Evolutionary conservation across 2,113 vertebrate genomes (phyloP).

Genomic region (Rhinichthys klamathensis): DNA sequence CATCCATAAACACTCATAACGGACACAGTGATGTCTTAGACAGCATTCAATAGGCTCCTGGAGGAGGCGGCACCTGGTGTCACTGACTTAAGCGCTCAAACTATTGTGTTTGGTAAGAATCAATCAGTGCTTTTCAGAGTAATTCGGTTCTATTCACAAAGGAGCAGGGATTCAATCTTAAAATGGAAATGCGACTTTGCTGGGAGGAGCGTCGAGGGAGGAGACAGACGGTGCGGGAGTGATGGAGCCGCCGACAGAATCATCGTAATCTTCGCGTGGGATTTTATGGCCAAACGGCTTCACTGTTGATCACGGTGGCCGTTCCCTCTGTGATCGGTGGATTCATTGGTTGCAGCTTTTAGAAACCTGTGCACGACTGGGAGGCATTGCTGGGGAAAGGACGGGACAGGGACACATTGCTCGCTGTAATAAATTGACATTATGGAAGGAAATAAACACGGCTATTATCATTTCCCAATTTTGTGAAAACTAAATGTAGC

Average conservation of each 20-base stretch:
- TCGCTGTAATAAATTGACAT: background rate
- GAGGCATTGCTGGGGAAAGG: background rate
- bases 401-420: background rate
- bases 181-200: slow-evolving; percentile 76
- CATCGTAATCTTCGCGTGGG: slow-evolving; percentile 58
- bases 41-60: slow-evolving; percentile 67
- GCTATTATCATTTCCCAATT: background rate
- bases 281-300: too few species aligned
- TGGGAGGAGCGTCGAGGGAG: slow-evolving; percentile 43
- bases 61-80: slow-evolving; percentile 58
- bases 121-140: slow-evolving; percentile 73
- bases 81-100: slow-evolving; percentile 72
- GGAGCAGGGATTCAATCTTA: slow-evolving; percentile 71
- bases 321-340: background rate
- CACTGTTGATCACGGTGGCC: background rate
- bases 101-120: slow-evolving; percentile 75
- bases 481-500: background rate
- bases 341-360: background rate
- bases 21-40: slow-evolving; percentile 52
- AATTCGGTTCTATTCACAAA: slow-evolving; percentile 77
- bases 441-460: background rate
- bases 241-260: slow-evolving; percentile 38
- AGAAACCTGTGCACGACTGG: background rate
- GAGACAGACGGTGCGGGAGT: background rate
- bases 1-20: slow-evolving; percentile 66